phyloP scores from a whole-genome alignment of 2,888 invertebrate genomes.

The Pinctada fucata region DNA sequence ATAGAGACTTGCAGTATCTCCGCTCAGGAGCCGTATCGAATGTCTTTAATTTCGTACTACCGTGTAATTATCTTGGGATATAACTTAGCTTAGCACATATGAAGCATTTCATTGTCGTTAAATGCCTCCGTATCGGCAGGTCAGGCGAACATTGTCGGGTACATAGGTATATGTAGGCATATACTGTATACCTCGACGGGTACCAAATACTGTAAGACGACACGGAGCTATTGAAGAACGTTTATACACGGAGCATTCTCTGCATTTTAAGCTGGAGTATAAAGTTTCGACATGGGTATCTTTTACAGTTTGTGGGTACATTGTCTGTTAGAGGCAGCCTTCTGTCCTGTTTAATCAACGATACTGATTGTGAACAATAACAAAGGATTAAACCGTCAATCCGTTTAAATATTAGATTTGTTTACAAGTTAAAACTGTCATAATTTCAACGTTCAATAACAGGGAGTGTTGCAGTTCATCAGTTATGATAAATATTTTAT shows the following conservation, averaged over 20 bases:
- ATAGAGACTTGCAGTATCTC: too few species aligned
- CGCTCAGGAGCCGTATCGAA: neutral
- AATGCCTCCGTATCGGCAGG: neutral
- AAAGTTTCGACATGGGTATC: neutral
- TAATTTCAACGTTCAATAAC: neutral
- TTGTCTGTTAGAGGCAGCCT: neutral
- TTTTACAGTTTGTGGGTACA: neutral
- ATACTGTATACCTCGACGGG: neutral
- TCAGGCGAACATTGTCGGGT: neutral
- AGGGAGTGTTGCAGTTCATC: too few species aligned
- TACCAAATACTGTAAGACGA: neutral
- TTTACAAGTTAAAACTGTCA: neutral
- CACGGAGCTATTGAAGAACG: neutral
- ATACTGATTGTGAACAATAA: neutral
- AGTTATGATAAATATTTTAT: too few species aligned
- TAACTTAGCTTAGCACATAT: neutral
- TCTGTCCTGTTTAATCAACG: constrained; percentile 1
- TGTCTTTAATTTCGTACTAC: neutral
- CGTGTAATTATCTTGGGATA: neutral
- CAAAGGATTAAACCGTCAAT: neutral
- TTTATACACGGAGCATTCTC: neutral
- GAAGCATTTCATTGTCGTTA: neutral
- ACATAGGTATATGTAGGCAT: neutral
- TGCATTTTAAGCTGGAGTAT: neutral
- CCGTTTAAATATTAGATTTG: constrained; percentile 3